These are phyloP conservation scores for Antheraea yamamai DNA, from an alignment of 2,888 invertebrate species.

Conservation along the genomic window DNA sequence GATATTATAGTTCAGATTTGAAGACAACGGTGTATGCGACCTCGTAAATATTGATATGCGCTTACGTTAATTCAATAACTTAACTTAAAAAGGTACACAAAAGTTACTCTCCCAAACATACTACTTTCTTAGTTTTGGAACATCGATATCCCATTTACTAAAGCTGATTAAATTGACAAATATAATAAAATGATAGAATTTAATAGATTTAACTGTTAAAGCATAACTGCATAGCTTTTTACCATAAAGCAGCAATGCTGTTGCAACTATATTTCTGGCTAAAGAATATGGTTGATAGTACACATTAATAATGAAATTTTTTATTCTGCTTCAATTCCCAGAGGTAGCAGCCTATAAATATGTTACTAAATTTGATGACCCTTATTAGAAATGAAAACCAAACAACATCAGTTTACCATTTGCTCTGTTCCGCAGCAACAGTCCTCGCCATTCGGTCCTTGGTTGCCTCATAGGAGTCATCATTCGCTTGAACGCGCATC, in stretches of 20 bases:
- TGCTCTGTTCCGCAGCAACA: conserved; percentile 96
- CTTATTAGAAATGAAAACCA: no score
- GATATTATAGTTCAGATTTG: background rate
- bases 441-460: conserved; percentile 95
- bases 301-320: background rate
- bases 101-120: background rate
- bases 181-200: background rate
- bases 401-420: conserved; percentile 83
- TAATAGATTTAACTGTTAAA: background rate
- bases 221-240: background rate
- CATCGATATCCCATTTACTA: background rate
- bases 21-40: background rate
- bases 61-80: no score
- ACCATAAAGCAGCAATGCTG: background rate
- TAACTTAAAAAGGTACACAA: background rate
- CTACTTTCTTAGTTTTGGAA: no score
- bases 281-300: background rate
- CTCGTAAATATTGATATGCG: background rate
- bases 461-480: conserved; percentile 97
- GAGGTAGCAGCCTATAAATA: background rate
- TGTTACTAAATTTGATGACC: background rate
- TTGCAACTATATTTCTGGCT: background rate
- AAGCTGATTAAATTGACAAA: background rate
- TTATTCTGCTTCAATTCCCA: background rate
- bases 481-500: conserved; percentile 96